phyloP scores from a whole-genome alignment of 2,888 invertebrate species.

The Stenolophus ochropezus region DNA sequence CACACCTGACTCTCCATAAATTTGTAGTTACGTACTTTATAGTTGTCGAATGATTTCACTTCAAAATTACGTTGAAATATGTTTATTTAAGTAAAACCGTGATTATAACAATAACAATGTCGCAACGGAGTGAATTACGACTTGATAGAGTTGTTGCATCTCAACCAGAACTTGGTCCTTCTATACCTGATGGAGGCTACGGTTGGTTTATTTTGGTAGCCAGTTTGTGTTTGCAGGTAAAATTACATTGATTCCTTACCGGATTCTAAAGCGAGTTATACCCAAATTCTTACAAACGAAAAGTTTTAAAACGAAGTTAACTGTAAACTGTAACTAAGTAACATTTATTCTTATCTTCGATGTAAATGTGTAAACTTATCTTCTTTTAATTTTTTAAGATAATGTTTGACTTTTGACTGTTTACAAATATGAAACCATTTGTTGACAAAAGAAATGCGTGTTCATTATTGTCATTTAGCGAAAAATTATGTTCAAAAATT shows the following conservation, averaged over 20 bases:
- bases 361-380: neutral
- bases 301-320: too few relatives aligned
- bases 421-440: neutral
- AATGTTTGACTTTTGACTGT: neutral
- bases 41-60: neutral
- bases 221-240: slow-evolving; percentile 76
- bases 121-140: slow-evolving; percentile 62
- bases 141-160: slow-evolving; percentile 79
- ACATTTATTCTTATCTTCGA: neutral
- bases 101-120: slow-evolving; percentile 1
- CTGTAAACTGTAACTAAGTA: too few relatives aligned
- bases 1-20: slow-evolving; percentile 7
- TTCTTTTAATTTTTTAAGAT: neutral
- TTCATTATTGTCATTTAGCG: neutral
- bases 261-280: neutral
- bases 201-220: slow-evolving; percentile 80
- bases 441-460: neutral
- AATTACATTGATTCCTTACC: neutral
- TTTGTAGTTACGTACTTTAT: neutral
- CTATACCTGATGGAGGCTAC: slow-evolving; percentile 80
- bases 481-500: slow-evolving; percentile 63
- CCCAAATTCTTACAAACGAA: too few relatives aligned
- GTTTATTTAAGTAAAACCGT: neutral
- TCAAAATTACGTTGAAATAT: neutral
- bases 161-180: slow-evolving; percentile 80